Evolutionary conservation across 2,113 vertebrate species (phyloP).

Genomic region (Apteryx mantelli): DNA sequence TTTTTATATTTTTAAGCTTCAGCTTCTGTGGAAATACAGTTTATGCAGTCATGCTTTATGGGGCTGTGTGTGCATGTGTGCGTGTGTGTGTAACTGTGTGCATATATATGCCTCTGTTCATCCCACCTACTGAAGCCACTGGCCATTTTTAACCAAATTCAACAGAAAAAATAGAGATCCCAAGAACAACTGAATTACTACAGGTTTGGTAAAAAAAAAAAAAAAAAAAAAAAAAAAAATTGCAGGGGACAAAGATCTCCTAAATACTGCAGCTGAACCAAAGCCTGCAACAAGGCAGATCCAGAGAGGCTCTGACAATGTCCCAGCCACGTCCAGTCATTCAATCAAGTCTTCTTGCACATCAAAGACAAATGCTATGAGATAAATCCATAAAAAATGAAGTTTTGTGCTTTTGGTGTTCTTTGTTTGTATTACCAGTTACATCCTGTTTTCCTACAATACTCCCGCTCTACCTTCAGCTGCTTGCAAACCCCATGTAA

Average conservation of each 20-base stretch:
- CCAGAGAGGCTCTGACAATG: not conserved
- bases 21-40: not conserved
- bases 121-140: not conserved
- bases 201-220: not conserved
- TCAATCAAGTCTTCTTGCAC: not conserved
- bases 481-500: not conserved
- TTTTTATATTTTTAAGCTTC: not conserved
- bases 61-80: not conserved
- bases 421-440: not conserved
- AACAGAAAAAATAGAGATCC: not conserved
- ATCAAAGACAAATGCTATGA: not conserved
- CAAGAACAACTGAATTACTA: not conserved
- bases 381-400: not conserved
- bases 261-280: not conserved
- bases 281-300: not conserved
- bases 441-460: not conserved
- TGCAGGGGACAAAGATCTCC: not conserved
- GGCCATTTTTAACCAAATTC: not conserved
- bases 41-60: not conserved
- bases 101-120: no score
- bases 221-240: not conserved
- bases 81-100: not conserved
- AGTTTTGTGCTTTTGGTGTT: not conserved
- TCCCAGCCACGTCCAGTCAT: not conserved
- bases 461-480: not conserved